Conservation (phyloP, 2,888 invertebrate species). For the Pelosia muscerda region DNA sequence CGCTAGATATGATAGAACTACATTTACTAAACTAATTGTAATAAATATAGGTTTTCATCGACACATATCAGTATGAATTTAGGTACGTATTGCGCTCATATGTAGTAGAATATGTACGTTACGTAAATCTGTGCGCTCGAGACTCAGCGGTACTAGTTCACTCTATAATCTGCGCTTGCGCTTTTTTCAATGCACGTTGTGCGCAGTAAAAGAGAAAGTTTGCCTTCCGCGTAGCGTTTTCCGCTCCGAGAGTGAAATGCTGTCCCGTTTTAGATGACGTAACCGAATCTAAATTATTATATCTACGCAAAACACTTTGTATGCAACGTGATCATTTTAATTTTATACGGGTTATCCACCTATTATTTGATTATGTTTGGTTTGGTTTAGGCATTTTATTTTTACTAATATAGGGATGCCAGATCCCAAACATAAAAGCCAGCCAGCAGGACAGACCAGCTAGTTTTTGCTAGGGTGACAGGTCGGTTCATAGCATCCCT, state of each 20-base stretch:
- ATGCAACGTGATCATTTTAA: constrained; percentile 46
- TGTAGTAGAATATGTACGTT: constrained; percentile 38
- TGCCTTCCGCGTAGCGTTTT: constrained; percentile 84
- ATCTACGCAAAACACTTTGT: constrained; percentile 55
- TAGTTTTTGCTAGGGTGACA: too few relatives aligned
- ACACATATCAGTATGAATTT: constrained; percentile 33
- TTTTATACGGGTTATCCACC: constrained; percentile 40
- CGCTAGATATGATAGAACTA: constrained; percentile 16
- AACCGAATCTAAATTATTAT: constrained; percentile 71
- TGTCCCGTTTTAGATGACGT: constrained; percentile 84
- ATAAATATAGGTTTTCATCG: constrained; percentile 26
- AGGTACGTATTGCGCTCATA: constrained; percentile 33
- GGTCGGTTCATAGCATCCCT: too few relatives aligned
- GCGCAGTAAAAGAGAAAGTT: constrained; percentile 84
- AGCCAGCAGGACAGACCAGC: too few relatives aligned
- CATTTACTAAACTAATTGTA: constrained; percentile 22
- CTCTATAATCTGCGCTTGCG: constrained; percentile 65
- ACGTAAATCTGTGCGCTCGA: constrained; percentile 51
- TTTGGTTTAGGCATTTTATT: constrained; percentile 11
- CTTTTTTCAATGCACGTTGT: constrained; percentile 57
- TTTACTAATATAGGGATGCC: not conserved
- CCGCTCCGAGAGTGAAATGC: constrained; percentile 85
- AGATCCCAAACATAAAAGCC: too few relatives aligned
- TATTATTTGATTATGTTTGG: constrained; percentile 31
- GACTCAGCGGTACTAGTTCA: constrained; percentile 53